Evolutionary conservation across 2,797 vertebrate species (phyloP), one percentile per base, ranked within the genome.

Genomic region (Gymnothorax reevesii): DNA sequence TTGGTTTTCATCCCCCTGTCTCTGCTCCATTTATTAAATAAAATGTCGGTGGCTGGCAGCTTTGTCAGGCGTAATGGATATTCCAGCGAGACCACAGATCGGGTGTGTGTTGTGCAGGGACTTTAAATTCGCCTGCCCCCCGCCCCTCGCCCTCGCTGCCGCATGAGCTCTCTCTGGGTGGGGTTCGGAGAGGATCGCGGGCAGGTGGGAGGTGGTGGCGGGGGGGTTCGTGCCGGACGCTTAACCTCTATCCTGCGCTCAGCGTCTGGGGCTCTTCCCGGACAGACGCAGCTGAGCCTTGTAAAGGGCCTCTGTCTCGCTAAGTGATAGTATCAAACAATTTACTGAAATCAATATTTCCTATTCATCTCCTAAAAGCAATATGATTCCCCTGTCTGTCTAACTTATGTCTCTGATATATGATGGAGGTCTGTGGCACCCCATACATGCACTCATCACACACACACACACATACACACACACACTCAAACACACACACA

Each of bases 11-110:
- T 94, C 91, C 91, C 90, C 54, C 86, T 55, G 91, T 91, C 90
- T 95, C 90, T 89, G 88, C 86, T 92, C 91, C 92, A 95, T 96
- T 96, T 96, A 96, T 96, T 96, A 95, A 96, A 96, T 96, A 96
- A 96, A 95, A 96, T 94, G 95, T 96, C 94, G 94, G 93, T 91
- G 94, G 93, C 93, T 92, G 90, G 91, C 92, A 93, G 93, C 92
- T 94, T 93, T 94, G 94, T 96, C 95, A 95, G 92, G 90, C 89
- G 10, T 96, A 96, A 96, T 95, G 93, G 95, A 92, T 94, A 95
- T 95, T 96, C 95, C 95, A 87, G 91, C 1, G 94, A 93, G 94
- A 89, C 91, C 90, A 88, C 85, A 0, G 87, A 93, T 93, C 90
- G 92, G 90, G 90, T 42, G 91, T 90, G 91, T 27, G 92, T 93